phyloP scores from a whole-genome alignment of 2,888 invertebrate species.

The Apeira syringaria region DNA sequence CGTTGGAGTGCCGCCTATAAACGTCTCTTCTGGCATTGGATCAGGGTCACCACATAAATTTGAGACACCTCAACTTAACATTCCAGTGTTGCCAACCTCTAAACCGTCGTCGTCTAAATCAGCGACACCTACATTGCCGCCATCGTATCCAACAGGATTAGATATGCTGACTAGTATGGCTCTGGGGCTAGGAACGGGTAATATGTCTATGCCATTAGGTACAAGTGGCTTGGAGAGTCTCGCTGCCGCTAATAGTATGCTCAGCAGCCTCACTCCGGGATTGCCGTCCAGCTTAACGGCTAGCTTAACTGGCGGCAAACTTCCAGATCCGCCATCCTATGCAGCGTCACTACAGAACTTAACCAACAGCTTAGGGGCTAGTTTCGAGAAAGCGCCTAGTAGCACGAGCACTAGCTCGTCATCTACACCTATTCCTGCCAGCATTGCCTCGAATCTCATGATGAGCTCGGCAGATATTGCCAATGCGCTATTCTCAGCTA shows the following conservation, averaged over 20 bases:
- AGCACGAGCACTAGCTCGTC: slow-evolving; percentile 79
- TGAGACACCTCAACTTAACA: slow-evolving; percentile 82
- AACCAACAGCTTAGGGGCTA: slow-evolving; percentile 60
- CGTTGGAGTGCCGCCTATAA: slow-evolving; percentile 76
- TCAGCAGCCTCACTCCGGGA: slow-evolving; percentile 67
- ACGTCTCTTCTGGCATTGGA: slow-evolving; percentile 71
- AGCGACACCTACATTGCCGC: slow-evolving; percentile 76
- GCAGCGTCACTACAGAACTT: slow-evolving; percentile 73
- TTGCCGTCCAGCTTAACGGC: slow-evolving; percentile 70
- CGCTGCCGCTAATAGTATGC: slow-evolving; percentile 78
- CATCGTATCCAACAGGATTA: slow-evolving; percentile 73
- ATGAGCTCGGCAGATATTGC: slow-evolving; percentile 86
- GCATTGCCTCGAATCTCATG: slow-evolving; percentile 85
- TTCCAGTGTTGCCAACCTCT: slow-evolving; percentile 83
- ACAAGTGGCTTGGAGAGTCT: slow-evolving; percentile 71
- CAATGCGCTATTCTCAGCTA: slow-evolving; percentile 86
- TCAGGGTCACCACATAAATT: slow-evolving; percentile 81
- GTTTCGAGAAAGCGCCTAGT: slow-evolving; percentile 71
- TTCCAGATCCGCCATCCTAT: slow-evolving; percentile 75
- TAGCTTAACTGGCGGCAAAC: slow-evolving; percentile 66
- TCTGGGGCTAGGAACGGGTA: slow-evolving; percentile 68
- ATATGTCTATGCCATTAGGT: slow-evolving; percentile 69
- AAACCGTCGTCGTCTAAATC: slow-evolving; percentile 82
- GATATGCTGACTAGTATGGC: slow-evolving; percentile 82
- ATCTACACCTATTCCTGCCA: slow-evolving; percentile 76